These are phyloP conservation scores for Deladenus siricidicola DNA, from an alignment of 2,888 invertebrate species.

Conservation along the genomic window DNA sequence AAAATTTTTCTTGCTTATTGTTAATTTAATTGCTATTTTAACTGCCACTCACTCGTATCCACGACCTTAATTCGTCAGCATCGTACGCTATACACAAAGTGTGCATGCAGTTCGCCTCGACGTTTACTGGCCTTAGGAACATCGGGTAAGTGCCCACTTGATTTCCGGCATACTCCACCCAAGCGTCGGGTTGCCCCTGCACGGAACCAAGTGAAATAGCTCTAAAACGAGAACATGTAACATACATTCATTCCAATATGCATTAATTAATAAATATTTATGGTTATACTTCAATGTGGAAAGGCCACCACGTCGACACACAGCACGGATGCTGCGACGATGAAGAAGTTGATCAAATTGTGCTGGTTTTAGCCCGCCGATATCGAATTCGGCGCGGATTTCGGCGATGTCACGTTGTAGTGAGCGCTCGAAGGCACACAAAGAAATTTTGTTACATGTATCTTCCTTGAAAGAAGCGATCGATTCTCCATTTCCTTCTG, in stretches of 20 bases:
- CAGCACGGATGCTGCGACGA: constrained; percentile 15
- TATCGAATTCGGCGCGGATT: constrained; percentile 41
- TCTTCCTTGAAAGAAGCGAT: constrained; percentile 19
- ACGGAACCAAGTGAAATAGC: constrained; percentile 15
- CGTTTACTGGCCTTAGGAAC: constrained; percentile 21
- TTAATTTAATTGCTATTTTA: too few relatives aligned
- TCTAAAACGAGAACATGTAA: not conserved
- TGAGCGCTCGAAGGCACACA: constrained; percentile 41
- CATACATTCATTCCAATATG: too few relatives aligned
- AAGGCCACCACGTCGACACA: constrained; percentile 25
- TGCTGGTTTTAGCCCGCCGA: constrained; percentile 28
- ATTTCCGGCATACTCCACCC: constrained; percentile 20
- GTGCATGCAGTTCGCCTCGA: constrained; percentile 23
- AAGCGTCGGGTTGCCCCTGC: constrained; percentile 23
- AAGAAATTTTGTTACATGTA: too few relatives aligned
- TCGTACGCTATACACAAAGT: constrained; percentile 18
- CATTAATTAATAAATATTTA: too few relatives aligned
- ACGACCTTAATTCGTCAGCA: constrained; percentile 16
- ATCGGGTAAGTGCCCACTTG: constrained; percentile 26
- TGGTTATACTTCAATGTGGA: constrained; percentile 34
- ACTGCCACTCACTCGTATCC: constrained; percentile 23
- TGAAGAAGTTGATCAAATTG: constrained; percentile 23
- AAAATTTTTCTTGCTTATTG: too few relatives aligned
- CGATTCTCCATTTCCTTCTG: too few relatives aligned
- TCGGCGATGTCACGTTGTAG: constrained; percentile 40